Evolutionary conservation across 2,888 invertebrate genomes (phyloP).

Genomic region (Drosophila nigritarsus): DNA sequence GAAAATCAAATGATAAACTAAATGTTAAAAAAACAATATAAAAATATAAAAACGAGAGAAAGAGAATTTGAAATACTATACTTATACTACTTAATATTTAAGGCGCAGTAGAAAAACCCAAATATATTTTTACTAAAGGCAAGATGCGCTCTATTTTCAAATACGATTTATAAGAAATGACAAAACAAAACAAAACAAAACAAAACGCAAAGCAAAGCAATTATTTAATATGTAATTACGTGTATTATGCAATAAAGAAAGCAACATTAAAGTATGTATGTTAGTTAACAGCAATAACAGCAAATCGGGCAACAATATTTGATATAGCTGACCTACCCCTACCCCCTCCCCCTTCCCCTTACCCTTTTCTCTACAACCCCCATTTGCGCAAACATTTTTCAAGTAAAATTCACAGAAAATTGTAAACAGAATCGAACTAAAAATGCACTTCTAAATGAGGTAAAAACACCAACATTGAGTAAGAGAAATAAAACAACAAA

Average conservation of each 20-base stretch:
- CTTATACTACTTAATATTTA: slow-evolving; percentile 56
- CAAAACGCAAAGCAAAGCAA: slow-evolving; percentile 75
- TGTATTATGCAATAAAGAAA: slow-evolving; percentile 64
- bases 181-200: slow-evolving; percentile 37
- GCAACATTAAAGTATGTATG: slow-evolving; percentile 15
- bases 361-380: neutral
- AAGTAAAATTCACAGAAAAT: slow-evolving; percentile 23
- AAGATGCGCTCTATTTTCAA: slow-evolving; percentile 78
- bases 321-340: slow-evolving; percentile 27
- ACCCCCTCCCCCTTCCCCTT: neutral
- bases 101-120: slow-evolving; percentile 75
- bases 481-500: slow-evolving; percentile 60
- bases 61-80: slow-evolving; percentile 56
- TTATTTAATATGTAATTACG: slow-evolving; percentile 74
- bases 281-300: slow-evolving; percentile 23
- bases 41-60: slow-evolving; percentile 38
- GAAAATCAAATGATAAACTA: slow-evolving; percentile 35
- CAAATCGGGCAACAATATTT: slow-evolving; percentile 44
- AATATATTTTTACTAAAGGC: slow-evolving; percentile 80
- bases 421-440: slow-evolving; percentile 40
- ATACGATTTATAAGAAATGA: slow-evolving; percentile 75
- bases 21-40: neutral
- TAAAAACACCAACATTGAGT: slow-evolving; percentile 61
- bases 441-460: slow-evolving; percentile 57
- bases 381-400: slow-evolving; percentile 3